Evolutionary conservation across 2,797 vertebrate genomes (phyloP), one percentile per base, ranked within the genome.

Genomic region (Loris lydekkerianus): DNA sequence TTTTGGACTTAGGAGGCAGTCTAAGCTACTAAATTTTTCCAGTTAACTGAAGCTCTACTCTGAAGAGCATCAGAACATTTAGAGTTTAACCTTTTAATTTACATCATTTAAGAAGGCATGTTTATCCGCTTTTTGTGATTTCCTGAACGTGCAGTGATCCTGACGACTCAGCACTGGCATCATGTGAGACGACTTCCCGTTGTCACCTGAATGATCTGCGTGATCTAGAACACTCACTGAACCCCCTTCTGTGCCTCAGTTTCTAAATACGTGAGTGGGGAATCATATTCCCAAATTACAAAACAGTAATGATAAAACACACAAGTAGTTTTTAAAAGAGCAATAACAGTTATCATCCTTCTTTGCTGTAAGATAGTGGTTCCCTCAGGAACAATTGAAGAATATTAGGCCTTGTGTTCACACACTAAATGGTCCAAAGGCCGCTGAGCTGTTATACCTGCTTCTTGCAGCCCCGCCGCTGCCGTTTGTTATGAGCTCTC

Each of bases 191-290:
- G 5, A 53, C 21, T 89, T 70, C 21, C 29, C 15, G 8, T 37
- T 14, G 34, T 17, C n/a, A 58, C n/a, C 14, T 40, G 46, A 77
- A 77, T 0, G 29, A 53, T 53, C 25, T 82, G 17, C 2, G 29
- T 0, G 1, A 61, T 29, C 34, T 11, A 29, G 10, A 89, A 15
- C 6, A 46, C 27, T 77, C 21, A 29, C 15, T 77, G 10, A 93
- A 75, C 10, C 3, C 13, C 20, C 49, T 29, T 58, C n/a, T 61
- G 34, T 40, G 69, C 82, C 93, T 96, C 82, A 82, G 77, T 96
- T 95, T 93, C 83, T 88, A 95, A 88, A 81, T 86, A 69, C n/a
- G 37, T 88, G 82, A 87, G 46, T 8, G 81, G 76, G 43, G 80
- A 96, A 60, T 78, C 25, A 78, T 65, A 56, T 27, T 76, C 31